Evolutionary conservation across 2,888 invertebrate species (phyloP), one percentile per base, ranked within the genome.

Genomic region (Philopedon plagiatum): DNA sequence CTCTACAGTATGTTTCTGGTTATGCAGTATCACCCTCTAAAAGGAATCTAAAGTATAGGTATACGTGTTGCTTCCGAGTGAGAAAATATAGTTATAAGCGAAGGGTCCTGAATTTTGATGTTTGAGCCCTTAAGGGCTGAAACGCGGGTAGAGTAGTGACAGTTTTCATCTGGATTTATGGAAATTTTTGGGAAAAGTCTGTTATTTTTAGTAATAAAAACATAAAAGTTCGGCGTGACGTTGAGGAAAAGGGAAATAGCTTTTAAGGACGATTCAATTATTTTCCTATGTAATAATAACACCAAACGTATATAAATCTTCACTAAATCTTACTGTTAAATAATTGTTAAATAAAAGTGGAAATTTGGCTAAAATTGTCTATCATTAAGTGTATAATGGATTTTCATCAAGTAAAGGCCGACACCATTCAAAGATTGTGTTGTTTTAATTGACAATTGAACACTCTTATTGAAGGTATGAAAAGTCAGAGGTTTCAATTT

Each of bases 111-210:
- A 68, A 68, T 68, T 68, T 54, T 68, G 68, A 68, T 68, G 68
- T 62, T 54, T 54, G 19, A 15, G 23, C 54, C 62, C 68, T 26
- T 32, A 32, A 32, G 68, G 68, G 34, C 23, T 34, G 60, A 51
- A 51, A 67, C 51, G 61, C 54, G 57, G 46, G 29, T 23, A 18
- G 61, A 54, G 56, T 68, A 62, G 56, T 61, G 68, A 68, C 68
- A 68, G 68, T 68, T 68, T 68, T 54, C 68, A 61, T 68, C 56
- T 62, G 62, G 68, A 68, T 68, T 68, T 68, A 68, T 68, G 68
- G 68, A 56, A 68, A 68, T 68, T 68, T 62, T 51, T 18, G 15
- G 19, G 44, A 32, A 61, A 61, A 41, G 26, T 54, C 41, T 68
- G 68, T 68, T 68, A 61, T 68, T 60, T 41, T 44, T 66, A 57